These are phyloP conservation scores for Sebastes minor DNA, from an alignment of 2,797 vertebrate genomes.

Conservation along the genomic window DNA sequence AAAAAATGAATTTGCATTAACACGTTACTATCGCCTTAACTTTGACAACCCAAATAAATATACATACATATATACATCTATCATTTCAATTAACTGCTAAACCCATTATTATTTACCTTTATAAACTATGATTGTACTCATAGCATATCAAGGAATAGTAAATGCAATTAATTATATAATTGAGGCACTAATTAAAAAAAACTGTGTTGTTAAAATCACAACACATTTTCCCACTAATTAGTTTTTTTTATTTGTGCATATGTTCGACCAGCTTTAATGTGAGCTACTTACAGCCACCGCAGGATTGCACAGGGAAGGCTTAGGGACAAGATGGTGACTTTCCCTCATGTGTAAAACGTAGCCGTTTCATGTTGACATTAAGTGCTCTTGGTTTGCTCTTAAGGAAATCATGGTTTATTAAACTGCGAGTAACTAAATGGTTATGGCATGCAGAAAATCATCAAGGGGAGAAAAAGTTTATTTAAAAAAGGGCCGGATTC, in stretches of 20 bases:
- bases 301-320: neutral
- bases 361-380: constrained; percentile 52
- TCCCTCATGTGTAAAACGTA: constrained; percentile 10
- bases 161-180: neutral
- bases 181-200: neutral
- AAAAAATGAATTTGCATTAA: no score
- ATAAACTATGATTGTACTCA: neutral
- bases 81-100: neutral
- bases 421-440: constrained; percentile 41
- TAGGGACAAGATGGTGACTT: constrained; percentile 15
- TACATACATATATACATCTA: neutral
- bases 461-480: constrained; percentile 11
- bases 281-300: constrained; percentile 3
- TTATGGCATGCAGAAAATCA: constrained; percentile 26
- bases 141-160: neutral
- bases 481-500: constrained; percentile 19
- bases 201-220: neutral
- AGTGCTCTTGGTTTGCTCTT: constrained; percentile 58
- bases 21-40: no score
- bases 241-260: neutral
- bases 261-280: neutral
- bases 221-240: neutral
- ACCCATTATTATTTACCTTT: neutral
- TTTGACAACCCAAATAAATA: no score
- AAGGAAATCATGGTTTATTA: constrained; percentile 57